Evolutionary conservation across 2,888 invertebrate species (phyloP).

Genomic region (Drosophila eohydei): DNA sequence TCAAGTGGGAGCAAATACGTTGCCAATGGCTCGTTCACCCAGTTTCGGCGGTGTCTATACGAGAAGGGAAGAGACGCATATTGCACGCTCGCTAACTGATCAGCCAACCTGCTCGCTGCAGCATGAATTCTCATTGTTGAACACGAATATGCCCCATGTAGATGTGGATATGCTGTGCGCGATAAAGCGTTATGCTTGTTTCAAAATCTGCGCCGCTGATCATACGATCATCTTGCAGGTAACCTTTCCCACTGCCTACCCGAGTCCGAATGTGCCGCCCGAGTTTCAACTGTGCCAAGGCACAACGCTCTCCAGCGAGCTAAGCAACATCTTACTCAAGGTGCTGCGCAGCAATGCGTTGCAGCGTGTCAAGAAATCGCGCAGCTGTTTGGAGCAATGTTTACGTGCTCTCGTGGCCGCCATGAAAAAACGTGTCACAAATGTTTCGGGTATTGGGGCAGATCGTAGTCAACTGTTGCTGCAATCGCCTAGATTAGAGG

Average conservation of each 20-base stretch:
- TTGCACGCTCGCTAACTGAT: slow-evolving; percentile 82
- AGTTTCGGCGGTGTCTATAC: slow-evolving; percentile 64
- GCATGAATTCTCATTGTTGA: slow-evolving; percentile 91
- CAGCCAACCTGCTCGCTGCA: slow-evolving; percentile 86
- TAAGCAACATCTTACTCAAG: slow-evolving; percentile 91
- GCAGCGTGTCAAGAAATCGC: slow-evolving; percentile 93
- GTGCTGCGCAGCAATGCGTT: slow-evolving; percentile 92
- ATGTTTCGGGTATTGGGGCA: slow-evolving; percentile 59
- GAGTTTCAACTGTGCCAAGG: slow-evolving; percentile 89
- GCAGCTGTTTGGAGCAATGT: slow-evolving; percentile 95
- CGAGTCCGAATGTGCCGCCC: slow-evolving; percentile 88
- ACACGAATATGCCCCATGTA: slow-evolving; percentile 90
- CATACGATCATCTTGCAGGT: slow-evolving; percentile 86
- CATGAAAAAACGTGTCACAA: slow-evolving; percentile 85
- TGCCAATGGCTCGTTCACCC: slow-evolving; percentile 85
- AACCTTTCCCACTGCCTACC: slow-evolving; percentile 91
- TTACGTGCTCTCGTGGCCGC: slow-evolving; percentile 89
- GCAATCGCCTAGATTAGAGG: slow-evolving; percentile 84
- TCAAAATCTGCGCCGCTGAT: slow-evolving; percentile 83
- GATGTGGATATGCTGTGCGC: slow-evolving; percentile 86
- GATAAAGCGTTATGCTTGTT: slow-evolving; percentile 86
- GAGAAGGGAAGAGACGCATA: slow-evolving; percentile 79
- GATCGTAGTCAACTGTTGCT: slow-evolving; percentile 83
- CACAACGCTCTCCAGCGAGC: slow-evolving; percentile 89
- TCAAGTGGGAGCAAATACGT: slow-evolving; percentile 47